Conservation (phyloP, 1,140 invertebrate species). For the Homarus americanus region DNA sequence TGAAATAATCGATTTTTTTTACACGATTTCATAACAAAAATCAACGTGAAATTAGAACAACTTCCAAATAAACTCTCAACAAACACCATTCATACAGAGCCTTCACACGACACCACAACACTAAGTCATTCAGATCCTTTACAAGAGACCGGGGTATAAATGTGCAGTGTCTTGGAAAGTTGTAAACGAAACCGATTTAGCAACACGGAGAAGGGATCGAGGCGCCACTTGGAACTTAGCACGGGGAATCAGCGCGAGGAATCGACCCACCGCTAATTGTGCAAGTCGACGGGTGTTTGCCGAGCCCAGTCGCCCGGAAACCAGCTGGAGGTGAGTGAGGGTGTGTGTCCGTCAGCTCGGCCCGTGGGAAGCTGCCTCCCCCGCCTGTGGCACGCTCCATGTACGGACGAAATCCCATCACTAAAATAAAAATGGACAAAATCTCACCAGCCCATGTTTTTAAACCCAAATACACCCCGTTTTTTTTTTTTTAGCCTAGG, state of each 20-base stretch:
- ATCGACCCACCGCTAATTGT: slow-evolving; percentile 51
- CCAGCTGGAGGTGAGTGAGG: slow-evolving; percentile 51
- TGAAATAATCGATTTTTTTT: too few relatives aligned
- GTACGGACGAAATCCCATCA: too few relatives aligned
- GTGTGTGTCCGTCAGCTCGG: not conserved
- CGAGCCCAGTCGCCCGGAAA: slow-evolving; percentile 53
- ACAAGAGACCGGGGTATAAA: not conserved
- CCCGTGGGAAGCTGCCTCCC: slow-evolving; percentile 16
- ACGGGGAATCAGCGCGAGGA: not conserved
- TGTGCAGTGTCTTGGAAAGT: not conserved
- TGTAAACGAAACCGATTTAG: not conserved
- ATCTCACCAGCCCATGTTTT: too few relatives aligned
- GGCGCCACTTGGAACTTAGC: not conserved
- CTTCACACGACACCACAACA: too few relatives aligned
- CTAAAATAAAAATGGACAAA: too few relatives aligned
- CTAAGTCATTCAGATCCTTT: not conserved
- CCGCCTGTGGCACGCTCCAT: not conserved
- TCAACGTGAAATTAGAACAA: too few relatives aligned
- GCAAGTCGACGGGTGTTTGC: slow-evolving; percentile 46
- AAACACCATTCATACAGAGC: too few relatives aligned
- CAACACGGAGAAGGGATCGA: slow-evolving; percentile 10
- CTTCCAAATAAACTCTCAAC: too few relatives aligned
- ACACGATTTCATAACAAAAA: too few relatives aligned
- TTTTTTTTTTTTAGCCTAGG: too few relatives aligned
- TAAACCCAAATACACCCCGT: too few relatives aligned